Evolutionary conservation across 2,797 vertebrate species (phyloP).

Genomic region (Columba guinea): DNA sequence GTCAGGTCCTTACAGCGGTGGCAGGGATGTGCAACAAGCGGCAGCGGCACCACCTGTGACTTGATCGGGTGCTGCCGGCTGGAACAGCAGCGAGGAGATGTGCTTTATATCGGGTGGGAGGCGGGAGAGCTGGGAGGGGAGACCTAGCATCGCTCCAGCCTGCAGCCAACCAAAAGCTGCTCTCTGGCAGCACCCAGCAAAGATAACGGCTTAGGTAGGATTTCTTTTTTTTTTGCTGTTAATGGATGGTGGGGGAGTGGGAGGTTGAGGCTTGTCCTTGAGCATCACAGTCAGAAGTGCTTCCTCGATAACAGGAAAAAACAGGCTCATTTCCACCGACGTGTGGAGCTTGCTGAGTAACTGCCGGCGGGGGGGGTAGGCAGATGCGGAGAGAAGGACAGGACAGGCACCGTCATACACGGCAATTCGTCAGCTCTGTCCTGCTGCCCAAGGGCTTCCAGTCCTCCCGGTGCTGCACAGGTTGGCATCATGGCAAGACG

Average conservation of each 20-base stretch:
- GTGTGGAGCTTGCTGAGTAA: conserved; percentile 29
- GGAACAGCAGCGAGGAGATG: fast-evolving
- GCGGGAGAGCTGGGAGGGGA: conserved; percentile 35
- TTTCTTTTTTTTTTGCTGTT: not conserved
- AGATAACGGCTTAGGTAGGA: conserved; percentile 36
- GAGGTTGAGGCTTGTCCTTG: conserved; percentile 54
- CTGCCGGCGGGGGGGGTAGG: not conserved
- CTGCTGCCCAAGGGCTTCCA: not conserved
- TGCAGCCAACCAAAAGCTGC: conserved; percentile 57
- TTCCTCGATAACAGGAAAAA: conserved; percentile 47
- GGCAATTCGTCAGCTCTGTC: not conserved
- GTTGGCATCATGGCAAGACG: not conserved
- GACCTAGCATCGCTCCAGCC: not conserved
- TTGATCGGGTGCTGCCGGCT: fast-evolving
- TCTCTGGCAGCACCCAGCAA: not conserved
- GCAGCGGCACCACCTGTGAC: not conserved
- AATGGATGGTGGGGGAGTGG: not conserved
- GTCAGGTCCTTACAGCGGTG: not conserved
- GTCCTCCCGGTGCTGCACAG: fast-evolving
- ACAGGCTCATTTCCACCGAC: not conserved
- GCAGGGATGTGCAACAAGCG: not conserved
- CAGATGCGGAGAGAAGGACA: not conserved
- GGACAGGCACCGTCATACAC: not conserved
- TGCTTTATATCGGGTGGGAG: conserved; percentile 59
- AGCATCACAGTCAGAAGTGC: conserved; percentile 24